Evolutionary conservation across 2,113 vertebrate genomes (phyloP).

Genomic region (Chaenogobius annularis): DNA sequence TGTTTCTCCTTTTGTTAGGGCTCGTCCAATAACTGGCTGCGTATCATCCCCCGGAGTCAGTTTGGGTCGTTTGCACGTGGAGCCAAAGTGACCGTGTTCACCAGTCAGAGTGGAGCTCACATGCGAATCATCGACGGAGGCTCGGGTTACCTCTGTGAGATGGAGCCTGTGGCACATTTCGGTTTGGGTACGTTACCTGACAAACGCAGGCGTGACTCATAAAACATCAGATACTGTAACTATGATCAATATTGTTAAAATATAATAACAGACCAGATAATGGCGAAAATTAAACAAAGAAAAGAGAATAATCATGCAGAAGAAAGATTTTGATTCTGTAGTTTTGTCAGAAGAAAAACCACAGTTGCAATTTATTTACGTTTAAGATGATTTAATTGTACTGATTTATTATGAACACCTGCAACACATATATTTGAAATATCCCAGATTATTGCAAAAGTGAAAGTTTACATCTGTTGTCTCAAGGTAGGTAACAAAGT

Average conservation of each 20-base stretch:
- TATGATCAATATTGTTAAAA: background rate
- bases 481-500: too few species aligned
- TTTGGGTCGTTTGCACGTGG: slow-evolving; percentile 91
- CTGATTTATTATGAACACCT: too few species aligned
- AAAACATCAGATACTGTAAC: background rate
- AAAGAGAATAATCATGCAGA: background rate
- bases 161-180: slow-evolving; percentile 94
- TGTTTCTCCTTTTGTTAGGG: slow-evolving; percentile 71
- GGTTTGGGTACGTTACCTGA: slow-evolving; percentile 82
- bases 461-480: too few species aligned
- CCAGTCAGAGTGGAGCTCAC: slow-evolving; percentile 82
- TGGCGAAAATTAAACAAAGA: too few species aligned
- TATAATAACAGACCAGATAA: background rate
- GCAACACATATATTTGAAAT: too few species aligned
- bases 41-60: slow-evolving; percentile 86
- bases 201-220: background rate
- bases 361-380: background rate
- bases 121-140: slow-evolving; percentile 89
- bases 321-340: background rate
- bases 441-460: too few species aligned
- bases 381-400: too few species aligned
- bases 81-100: slow-evolving; percentile 88
- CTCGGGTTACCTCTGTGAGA: slow-evolving; percentile 91
- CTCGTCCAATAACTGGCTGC: slow-evolving; percentile 87
- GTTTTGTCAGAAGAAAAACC: background rate